These are phyloP conservation scores for Limnephilus lunatus DNA, from an alignment of 2,888 invertebrate species.

Conservation along the genomic window DNA sequence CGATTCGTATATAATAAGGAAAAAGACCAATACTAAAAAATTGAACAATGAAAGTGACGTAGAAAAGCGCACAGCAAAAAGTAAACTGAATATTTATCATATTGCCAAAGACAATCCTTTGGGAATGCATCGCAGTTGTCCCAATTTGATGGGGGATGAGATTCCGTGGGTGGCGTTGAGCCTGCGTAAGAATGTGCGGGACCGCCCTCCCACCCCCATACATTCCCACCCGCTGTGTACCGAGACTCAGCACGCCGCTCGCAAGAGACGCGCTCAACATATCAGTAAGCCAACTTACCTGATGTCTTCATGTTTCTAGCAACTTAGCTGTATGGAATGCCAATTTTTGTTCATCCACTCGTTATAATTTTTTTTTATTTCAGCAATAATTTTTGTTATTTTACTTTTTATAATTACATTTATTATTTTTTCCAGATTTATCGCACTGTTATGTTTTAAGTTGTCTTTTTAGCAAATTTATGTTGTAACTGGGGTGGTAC, in stretches of 20 bases:
- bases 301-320: slow-evolving; percentile 43
- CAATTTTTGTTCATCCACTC: slow-evolving; percentile 38
- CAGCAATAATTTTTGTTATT: slow-evolving; percentile 17
- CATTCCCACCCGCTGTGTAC: not conserved
- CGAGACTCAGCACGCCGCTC: not conserved
- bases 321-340: slow-evolving; percentile 31
- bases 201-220: slow-evolving; percentile 46
- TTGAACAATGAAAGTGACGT: slow-evolving; percentile 65
- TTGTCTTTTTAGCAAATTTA: slow-evolving; percentile 20
- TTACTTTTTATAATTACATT: slow-evolving; percentile 10
- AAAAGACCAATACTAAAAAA: slow-evolving; percentile 66
- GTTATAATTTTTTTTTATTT: slow-evolving; percentile 32
- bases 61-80: slow-evolving; percentile 17
- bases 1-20: slow-evolving; percentile 72
- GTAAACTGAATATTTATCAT: slow-evolving; percentile 29
- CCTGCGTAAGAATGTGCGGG: slow-evolving; percentile 16
- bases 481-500: not conserved
- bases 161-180: slow-evolving; percentile 23
- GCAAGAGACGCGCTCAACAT: slow-evolving; percentile 54
- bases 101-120: slow-evolving; percentile 66
- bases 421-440: slow-evolving; percentile 25
- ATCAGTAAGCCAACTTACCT: slow-evolving; percentile 63
- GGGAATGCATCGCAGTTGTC: slow-evolving; percentile 65
- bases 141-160: slow-evolving; percentile 51
- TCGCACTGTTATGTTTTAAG: slow-evolving; percentile 20